Percentiles rank a stretch among this genome's conserved stretches.
Evolutionary conservation across 2,888 invertebrate species (phyloP).

Genomic region (Sinohyriopsis cumingii): DNA sequence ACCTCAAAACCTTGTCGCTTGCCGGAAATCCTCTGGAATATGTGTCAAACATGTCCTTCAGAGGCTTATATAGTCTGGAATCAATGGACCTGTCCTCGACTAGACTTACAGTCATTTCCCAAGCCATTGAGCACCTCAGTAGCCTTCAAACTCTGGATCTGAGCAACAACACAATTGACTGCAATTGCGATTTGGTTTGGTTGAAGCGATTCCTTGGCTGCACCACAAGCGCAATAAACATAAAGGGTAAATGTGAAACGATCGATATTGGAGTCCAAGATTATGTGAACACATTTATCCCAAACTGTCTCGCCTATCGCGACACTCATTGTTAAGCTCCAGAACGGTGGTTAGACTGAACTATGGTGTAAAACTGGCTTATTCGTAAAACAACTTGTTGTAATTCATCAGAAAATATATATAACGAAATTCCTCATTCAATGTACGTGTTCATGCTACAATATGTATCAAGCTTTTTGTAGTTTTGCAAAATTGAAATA

Average conservation of each 20-base stretch:
- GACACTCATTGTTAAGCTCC: no score
- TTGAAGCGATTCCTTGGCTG: slow-evolving; percentile 17
- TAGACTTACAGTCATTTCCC: slow-evolving; percentile 21
- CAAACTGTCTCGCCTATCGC: slow-evolving; percentile 22
- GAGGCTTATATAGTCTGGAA: slow-evolving; percentile 11
- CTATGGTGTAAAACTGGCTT: no score
- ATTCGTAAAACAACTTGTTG: no score
- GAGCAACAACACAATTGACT: slow-evolving; percentile 22
- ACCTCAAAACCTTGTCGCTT: slow-evolving; percentile 23
- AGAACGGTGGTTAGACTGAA: no score
- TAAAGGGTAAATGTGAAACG: slow-evolving; percentile 34
- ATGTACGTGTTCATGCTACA: no score
- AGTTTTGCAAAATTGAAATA: no score
- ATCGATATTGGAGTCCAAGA: slow-evolving; percentile 26
- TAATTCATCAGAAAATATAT: no score
- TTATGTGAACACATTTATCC: slow-evolving; percentile 29
- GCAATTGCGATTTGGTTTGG: slow-evolving; percentile 41
- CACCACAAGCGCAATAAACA: slow-evolving; percentile 1
- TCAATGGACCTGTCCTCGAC: slow-evolving; percentile 31
- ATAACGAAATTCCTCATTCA: no score
- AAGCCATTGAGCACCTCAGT: slow-evolving; percentile 25
- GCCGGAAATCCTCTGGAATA: slow-evolving; percentile 34
- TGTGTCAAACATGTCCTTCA: slow-evolving; percentile 30
- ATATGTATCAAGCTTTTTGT: no score
- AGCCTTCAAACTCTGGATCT: slow-evolving; percentile 10